Percentiles rank a stretch among this genome's conserved stretches.
Evolutionary conservation across 2,113 vertebrate genomes (phyloP).

Genomic region (Crypturellus undulatus): DNA sequence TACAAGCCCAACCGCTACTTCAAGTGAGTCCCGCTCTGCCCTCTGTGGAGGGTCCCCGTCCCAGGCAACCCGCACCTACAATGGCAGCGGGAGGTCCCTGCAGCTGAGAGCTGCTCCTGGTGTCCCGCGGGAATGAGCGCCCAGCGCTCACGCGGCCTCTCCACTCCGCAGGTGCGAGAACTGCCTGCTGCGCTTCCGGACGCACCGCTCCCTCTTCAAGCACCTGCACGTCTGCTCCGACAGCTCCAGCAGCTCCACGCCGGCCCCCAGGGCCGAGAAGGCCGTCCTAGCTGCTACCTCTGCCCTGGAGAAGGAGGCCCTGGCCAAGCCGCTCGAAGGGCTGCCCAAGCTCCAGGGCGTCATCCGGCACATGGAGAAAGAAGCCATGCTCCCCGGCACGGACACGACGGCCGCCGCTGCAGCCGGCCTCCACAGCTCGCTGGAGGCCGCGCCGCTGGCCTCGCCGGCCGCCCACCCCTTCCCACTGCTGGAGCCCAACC

Average conservation of each 20-base stretch:
- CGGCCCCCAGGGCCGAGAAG: not conserved
- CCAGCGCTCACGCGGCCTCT: fast-evolving
- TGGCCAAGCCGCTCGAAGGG: not conserved
- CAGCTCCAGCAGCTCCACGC: constrained; percentile 76
- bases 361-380: constrained; percentile 39
- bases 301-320: constrained; percentile 37
- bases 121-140: not conserved
- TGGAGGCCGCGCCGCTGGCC: constrained; percentile 38
- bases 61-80: not conserved
- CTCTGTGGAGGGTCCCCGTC: not conserved
- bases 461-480: constrained; percentile 36
- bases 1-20: constrained; percentile 96
- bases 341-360: constrained; percentile 24
- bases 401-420: not conserved
- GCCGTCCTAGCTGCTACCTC: constrained; percentile 7
- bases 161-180: constrained; percentile 87
- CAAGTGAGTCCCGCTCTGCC: constrained; percentile 81
- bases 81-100: not conserved
- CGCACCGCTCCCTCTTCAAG: constrained; percentile 91
- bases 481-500: constrained; percentile 62
- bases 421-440: constrained; percentile 10
- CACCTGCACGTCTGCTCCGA: constrained; percentile 95
- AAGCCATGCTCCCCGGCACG: not conserved
- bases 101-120: no score
- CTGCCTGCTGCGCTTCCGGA: constrained; percentile 90